Evolutionary conservation across 2,888 invertebrate species (phyloP).

Genomic region (Dasysyrphus tricinctus): DNA sequence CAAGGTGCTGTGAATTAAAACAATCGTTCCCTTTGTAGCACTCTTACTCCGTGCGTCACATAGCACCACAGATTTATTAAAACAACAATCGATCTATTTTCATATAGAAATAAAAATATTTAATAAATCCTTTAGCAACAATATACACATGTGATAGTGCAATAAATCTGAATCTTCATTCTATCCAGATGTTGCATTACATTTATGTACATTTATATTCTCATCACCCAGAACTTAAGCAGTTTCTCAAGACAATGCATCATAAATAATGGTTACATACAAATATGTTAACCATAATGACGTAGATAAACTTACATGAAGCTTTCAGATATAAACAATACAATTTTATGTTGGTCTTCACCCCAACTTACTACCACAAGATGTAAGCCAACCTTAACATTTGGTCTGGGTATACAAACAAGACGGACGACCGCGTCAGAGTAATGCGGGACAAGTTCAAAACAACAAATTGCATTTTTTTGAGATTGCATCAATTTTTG

Average conservation of each 20-base stretch:
- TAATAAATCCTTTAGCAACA: slow-evolving; percentile 56
- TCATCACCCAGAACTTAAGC: slow-evolving; percentile 41
- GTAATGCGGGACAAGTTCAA: slow-evolving; percentile 69
- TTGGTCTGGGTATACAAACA: slow-evolving; percentile 41
- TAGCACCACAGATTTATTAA: slow-evolving; percentile 10
- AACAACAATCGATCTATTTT: slow-evolving; percentile 39
- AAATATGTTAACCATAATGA: slow-evolving; percentile 63
- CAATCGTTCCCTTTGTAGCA: slow-evolving; percentile 18
- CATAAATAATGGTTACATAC: slow-evolving; percentile 61
- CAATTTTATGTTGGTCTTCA: slow-evolving; percentile 49
- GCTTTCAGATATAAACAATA: slow-evolving; percentile 48
- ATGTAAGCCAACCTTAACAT: slow-evolving; percentile 47
- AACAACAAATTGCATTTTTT: slow-evolving; percentile 56
- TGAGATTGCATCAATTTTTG: slow-evolving; percentile 59
- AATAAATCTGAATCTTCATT: slow-evolving; percentile 52
- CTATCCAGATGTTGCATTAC: slow-evolving; percentile 53
- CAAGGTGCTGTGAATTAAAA: slow-evolving; percentile 33
- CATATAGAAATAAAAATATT: background rate
- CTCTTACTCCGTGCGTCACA: slow-evolving; percentile 6
- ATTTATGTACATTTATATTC: slow-evolving; percentile 27
- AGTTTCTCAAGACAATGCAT: slow-evolving; percentile 57
- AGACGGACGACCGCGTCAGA: slow-evolving; percentile 41
- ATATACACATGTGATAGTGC: slow-evolving; percentile 57
- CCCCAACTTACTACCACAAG: background rate
- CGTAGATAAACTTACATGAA: slow-evolving; percentile 57